A percentile compares a stretch with the other conserved stretches of the same genome.
Conservation (phyloP, 1,140 invertebrate species). For the Dendroctonus valens region DNA sequence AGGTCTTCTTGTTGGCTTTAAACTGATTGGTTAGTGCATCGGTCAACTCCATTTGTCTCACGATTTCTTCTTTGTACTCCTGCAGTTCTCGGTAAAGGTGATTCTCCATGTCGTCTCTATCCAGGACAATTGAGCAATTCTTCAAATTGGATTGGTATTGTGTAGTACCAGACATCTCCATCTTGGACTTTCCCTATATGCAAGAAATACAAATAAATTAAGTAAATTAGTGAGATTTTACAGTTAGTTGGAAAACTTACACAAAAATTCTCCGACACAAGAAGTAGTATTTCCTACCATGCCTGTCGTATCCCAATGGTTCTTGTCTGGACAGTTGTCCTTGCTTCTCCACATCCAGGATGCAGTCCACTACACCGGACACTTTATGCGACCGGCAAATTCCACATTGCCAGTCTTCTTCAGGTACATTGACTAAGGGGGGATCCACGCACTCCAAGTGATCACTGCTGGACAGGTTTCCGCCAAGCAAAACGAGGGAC, state of each 20-base stretch:
- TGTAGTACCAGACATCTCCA: conserved; percentile 86
- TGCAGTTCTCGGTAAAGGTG: conserved; percentile 77
- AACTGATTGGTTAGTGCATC: conserved; percentile 84
- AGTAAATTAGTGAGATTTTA: background rate
- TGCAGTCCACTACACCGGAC: conserved; percentile 87
- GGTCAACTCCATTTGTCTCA: conserved; percentile 90
- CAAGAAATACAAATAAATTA: background rate
- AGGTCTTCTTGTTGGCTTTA: conserved; percentile 85
- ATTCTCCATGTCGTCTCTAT: conserved; percentile 79
- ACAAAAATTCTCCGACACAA: conserved; percentile 87
- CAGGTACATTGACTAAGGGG: conserved; percentile 87
- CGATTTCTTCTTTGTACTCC: conserved; percentile 86
- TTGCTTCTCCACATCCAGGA: conserved; percentile 88
- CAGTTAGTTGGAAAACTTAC: conserved; percentile 60
- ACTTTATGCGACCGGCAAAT: conserved; percentile 91
- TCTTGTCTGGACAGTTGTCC: conserved; percentile 89
- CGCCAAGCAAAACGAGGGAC: conserved; percentile 50
- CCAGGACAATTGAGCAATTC: conserved; percentile 75
- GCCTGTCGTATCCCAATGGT: conserved; percentile 89
- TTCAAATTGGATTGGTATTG: conserved; percentile 77
- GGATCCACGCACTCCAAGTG: conserved; percentile 95
- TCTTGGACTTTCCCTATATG: conserved; percentile 78
- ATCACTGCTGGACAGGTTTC: conserved; percentile 94
- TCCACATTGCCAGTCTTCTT: conserved; percentile 95
- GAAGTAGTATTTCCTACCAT: conserved; percentile 97